phyloP scores from a whole-genome alignment of 2,113 vertebrate genomes.

The Ceyx cyanopectus region DNA sequence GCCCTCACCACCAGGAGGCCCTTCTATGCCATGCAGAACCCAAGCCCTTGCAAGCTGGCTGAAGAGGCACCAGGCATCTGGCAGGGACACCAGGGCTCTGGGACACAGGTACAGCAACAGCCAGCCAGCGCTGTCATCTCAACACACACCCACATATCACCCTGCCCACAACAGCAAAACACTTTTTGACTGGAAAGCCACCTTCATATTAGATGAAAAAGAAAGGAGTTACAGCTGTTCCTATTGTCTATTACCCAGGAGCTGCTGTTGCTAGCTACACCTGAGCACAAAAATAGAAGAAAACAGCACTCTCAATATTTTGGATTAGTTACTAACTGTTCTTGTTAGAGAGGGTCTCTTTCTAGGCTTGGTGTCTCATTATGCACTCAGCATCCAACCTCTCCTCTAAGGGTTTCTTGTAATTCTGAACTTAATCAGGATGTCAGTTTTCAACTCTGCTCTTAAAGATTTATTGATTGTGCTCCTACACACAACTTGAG shows the following conservation, averaged over 20 bases:
- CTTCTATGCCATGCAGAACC: accelerated
- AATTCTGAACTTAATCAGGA: neutral
- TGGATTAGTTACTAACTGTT: neutral
- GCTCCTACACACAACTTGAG: neutral
- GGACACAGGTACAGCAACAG: neutral
- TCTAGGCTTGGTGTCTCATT: neutral
- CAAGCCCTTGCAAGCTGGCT: neutral
- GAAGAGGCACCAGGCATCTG: neutral
- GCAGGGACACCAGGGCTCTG: neutral
- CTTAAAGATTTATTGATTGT: neutral
- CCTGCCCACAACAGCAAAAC: neutral
- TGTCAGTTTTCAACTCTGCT: neutral
- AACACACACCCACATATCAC: accelerated
- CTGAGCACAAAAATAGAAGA: neutral
- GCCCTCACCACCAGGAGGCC: accelerated
- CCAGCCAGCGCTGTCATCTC: neutral
- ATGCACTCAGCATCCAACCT: neutral
- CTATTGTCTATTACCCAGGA: neutral
- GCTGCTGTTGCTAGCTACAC: neutral
- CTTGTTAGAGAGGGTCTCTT: neutral
- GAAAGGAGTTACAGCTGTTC: neutral
- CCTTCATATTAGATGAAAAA: neutral
- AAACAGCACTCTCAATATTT: neutral
- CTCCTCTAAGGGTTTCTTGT: neutral
- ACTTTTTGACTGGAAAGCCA: neutral